phyloP scores from a whole-genome alignment of 37 sponge, comb jelly and placozoan genomes.

The Dysidea cf. avara region DNA sequence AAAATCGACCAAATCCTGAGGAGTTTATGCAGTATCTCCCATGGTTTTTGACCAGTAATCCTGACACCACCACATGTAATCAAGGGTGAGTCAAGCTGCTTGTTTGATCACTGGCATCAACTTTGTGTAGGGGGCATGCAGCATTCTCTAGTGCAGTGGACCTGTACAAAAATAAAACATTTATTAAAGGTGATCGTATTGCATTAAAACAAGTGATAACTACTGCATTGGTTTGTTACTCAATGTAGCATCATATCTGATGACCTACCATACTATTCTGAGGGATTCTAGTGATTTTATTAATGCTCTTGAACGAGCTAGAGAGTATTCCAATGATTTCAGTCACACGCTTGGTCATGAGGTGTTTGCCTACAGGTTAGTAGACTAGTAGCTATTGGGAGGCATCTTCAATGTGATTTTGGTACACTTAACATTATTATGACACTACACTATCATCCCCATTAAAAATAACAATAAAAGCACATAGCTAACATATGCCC shows the following conservation, averaged over 20 bases:
- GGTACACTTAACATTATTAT: too few relatives aligned
- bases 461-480: too few relatives aligned
- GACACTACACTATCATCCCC: too few relatives aligned
- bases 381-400: too few relatives aligned
- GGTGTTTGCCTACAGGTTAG: too few relatives aligned
- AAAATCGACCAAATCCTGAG: conserved; percentile 41
- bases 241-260: conserved; percentile 92
- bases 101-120: too few relatives aligned
- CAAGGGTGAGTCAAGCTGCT: too few relatives aligned
- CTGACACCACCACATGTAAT: conserved; percentile 29
- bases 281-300: conserved; percentile 72
- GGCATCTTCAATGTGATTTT: too few relatives aligned
- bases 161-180: conserved; percentile 26
- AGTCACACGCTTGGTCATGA: too few relatives aligned
- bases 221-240: too few relatives aligned
- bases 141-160: conserved; percentile 77
- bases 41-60: conserved; percentile 66
- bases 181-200: conserved; percentile 14
- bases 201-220: too few relatives aligned
- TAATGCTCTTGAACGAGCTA: conserved; percentile 66
- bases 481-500: too few relatives aligned
- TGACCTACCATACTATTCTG: conserved; percentile 93
- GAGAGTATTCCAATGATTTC: conserved; percentile 59
- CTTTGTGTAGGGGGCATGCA: conserved; percentile 94
- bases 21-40: conserved; percentile 70